Conservation (phyloP, 2,797 vertebrate species). For the Onychomys leucogaster region DNA sequence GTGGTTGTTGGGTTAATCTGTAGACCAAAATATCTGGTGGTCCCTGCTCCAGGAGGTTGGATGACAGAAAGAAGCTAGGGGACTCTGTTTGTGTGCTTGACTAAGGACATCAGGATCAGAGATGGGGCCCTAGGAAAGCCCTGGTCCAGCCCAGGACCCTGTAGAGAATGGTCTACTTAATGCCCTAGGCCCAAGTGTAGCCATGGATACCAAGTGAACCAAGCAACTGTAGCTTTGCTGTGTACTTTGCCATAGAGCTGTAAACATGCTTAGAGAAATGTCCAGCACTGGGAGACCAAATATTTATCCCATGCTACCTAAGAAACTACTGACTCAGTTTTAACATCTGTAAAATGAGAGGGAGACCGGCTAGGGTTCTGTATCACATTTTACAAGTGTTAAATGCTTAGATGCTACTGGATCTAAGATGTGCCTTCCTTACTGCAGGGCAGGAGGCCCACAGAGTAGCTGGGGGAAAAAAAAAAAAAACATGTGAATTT, state of each 20-base stretch:
- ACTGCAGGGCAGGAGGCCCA: not conserved
- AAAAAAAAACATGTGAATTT: not conserved
- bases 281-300: not conserved
- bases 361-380: not conserved
- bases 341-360: not conserved
- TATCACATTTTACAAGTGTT: not conserved
- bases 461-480: not conserved
- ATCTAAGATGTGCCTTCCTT: not conserved
- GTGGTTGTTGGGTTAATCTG: not conserved
- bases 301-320: not conserved
- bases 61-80: not conserved
- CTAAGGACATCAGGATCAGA: not conserved
- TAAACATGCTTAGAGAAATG: not conserved
- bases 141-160: not conserved
- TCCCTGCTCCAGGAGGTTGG: not conserved
- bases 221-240: not conserved
- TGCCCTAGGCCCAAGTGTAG: not conserved
- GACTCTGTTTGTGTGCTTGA: not conserved
- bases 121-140: not conserved
- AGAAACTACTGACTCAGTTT: not conserved
- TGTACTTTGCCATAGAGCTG: not conserved
- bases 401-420: not conserved
- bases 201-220: not conserved
- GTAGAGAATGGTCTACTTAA: not conserved
- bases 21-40: not conserved